These are phyloP conservation scores for Furcula furcula DNA, from an alignment of 2,888 invertebrate genomes.

Conservation along the genomic window DNA sequence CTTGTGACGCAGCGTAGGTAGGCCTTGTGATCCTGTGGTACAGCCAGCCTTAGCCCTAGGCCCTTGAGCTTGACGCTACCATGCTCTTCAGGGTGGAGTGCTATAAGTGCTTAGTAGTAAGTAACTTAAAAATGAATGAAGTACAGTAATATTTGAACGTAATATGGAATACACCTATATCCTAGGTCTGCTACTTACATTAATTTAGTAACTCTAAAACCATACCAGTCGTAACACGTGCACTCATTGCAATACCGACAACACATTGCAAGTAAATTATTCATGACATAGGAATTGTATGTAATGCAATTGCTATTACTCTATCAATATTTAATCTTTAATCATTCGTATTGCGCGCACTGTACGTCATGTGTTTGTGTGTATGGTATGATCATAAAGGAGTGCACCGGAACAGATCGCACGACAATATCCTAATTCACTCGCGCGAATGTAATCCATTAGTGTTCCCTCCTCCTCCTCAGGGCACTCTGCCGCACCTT, in stretches of 20 bases:
- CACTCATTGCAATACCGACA: neutral
- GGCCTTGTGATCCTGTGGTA: no score
- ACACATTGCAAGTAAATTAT: neutral
- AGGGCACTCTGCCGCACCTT: constrained; percentile 21
- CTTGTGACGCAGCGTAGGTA: no score
- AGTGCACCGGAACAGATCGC: constrained; percentile 78
- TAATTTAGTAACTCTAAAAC: no score
- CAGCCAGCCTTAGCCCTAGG: no score
- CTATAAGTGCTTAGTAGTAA: no score
- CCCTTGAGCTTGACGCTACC: no score
- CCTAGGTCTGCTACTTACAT: no score
- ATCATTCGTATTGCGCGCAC: constrained; percentile 33
- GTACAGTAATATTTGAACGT: no score
- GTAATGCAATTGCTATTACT: constrained; percentile 28
- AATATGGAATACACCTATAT: no score
- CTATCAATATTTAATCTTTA: constrained; percentile 51
- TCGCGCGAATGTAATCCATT: constrained; percentile 81
- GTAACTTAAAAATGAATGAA: no score
- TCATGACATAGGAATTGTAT: constrained; percentile 3
- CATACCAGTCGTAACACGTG: no score
- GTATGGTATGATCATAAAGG: constrained; percentile 60
- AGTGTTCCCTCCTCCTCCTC: constrained; percentile 55
- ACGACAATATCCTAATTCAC: constrained; percentile 82
- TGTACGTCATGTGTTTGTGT: constrained; percentile 28
- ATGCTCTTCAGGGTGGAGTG: no score